phyloP scores from a whole-genome alignment of 2,797 vertebrate species.

The Lutjanus campechanus region DNA sequence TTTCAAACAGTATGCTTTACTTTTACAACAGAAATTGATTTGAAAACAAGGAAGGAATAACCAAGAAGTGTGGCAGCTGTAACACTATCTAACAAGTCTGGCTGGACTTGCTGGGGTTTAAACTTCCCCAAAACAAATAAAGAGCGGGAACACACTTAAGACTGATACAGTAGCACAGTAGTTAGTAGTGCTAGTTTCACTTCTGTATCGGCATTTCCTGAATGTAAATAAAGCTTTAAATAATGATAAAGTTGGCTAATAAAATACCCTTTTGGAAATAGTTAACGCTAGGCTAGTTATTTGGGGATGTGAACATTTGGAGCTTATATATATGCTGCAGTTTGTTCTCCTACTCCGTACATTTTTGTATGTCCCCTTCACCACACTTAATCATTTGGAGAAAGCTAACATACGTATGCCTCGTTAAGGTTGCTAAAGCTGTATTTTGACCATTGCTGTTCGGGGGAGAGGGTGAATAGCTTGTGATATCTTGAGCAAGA shows the following conservation, averaged over 20 bases:
- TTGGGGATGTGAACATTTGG: background rate
- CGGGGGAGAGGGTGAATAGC: background rate
- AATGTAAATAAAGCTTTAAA: background rate
- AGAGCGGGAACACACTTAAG: no score
- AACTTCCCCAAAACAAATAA: no score
- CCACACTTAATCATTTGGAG: background rate
- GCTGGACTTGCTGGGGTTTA: no score
- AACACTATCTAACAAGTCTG: no score
- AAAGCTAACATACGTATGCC: background rate
- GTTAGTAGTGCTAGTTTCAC: background rate
- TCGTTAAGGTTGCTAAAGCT: background rate
- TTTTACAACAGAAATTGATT: no score
- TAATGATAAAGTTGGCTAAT: background rate
- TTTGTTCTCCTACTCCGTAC: background rate
- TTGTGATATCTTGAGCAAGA: slow-evolving; percentile 10
- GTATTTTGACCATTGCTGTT: background rate
- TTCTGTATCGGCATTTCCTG: background rate
- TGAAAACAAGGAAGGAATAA: no score
- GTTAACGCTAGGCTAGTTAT: background rate
- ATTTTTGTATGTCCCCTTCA: background rate
- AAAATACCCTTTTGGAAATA: background rate
- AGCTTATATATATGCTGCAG: background rate
- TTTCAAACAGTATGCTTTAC: no score
- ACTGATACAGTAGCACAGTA: no score
- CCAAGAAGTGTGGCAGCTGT: no score